Conservation (phyloP, 2,888 invertebrate genomes). For the Alloplasta piceator region DNA sequence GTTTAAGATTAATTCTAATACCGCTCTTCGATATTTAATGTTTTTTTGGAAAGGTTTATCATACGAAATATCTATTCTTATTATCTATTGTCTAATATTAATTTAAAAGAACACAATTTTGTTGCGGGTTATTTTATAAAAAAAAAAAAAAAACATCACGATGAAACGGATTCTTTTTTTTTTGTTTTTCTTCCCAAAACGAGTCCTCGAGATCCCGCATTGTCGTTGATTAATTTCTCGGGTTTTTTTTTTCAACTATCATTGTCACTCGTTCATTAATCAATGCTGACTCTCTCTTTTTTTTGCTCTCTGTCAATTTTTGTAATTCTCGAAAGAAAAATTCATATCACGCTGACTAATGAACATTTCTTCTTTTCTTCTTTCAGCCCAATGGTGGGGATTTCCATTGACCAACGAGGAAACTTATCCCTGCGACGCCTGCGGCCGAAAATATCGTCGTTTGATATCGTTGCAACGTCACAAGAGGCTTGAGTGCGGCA, state of each 20-base stretch:
- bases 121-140: conserved; percentile 79
- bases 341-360: conserved; percentile 55
- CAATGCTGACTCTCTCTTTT: conserved; percentile 1
- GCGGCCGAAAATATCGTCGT: conserved; percentile 77
- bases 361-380: conserved; percentile 45
- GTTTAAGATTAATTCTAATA: conserved; percentile 57
- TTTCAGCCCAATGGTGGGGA: conserved; percentile 73
- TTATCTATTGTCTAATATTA: conserved; percentile 61
- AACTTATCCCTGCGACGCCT: conserved; percentile 77
- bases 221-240: neutral
- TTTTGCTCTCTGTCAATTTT: conserved; percentile 4
- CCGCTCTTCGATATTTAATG: conserved; percentile 68
- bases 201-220: conserved; percentile 34
- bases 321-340: conserved; percentile 3
- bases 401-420: conserved; percentile 65
- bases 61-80: conserved; percentile 69
- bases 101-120: conserved; percentile 77
- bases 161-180: conserved; percentile 26
- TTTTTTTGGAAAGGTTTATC: conserved; percentile 71
- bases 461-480: conserved; percentile 82
- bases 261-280: conserved; percentile 51
- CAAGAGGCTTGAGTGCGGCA: conserved; percentile 84
- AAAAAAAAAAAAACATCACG: conserved; percentile 56
- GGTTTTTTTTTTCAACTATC: conserved; percentile 52
- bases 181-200: conserved; percentile 42